These are phyloP conservation scores for Megalops cyprinoides DNA, from an alignment of 2,797 vertebrate genomes.

Conservation along the genomic window DNA sequence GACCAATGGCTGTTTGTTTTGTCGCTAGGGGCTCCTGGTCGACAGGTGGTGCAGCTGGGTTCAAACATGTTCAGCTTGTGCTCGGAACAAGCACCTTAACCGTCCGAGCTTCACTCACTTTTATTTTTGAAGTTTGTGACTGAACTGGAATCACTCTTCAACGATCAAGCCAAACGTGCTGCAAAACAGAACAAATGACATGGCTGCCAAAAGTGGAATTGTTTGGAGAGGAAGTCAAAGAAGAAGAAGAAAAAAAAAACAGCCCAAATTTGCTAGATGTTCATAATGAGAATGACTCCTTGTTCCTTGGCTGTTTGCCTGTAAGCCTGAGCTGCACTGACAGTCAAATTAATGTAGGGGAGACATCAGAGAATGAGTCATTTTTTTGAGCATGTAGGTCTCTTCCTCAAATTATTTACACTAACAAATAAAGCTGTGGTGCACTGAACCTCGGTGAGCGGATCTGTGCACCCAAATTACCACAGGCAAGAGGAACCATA, in stretches of 20 bases:
- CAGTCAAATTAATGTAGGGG: constrained; percentile 4
- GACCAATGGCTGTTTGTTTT: too few species aligned
- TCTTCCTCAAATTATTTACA: constrained; percentile 42
- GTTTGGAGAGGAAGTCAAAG: not conserved
- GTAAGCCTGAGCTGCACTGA: constrained; percentile 2
- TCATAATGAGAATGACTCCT: constrained; percentile 3
- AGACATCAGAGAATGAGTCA: constrained; percentile 19
- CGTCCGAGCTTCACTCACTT: too few species aligned
- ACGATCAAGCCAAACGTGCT: not conserved
- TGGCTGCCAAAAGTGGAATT: not conserved
- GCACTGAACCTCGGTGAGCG: constrained; percentile 52
- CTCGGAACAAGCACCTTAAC: too few species aligned
- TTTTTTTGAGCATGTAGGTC: constrained; percentile 24
- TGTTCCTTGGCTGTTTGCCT: constrained; percentile 12
- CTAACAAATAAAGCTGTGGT: constrained; percentile 54
- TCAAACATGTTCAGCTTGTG: too few species aligned
- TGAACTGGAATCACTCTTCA: not conserved
- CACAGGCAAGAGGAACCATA: constrained; percentile 60
- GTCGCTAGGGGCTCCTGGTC: too few species aligned
- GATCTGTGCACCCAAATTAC: constrained; percentile 60
- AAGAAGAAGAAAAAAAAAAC: too few species aligned
- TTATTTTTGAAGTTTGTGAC: not conserved
- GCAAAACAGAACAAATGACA: not conserved
- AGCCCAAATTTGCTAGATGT: not conserved
- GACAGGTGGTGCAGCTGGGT: too few species aligned